These are phyloP conservation scores for Hydractinia echinata DNA, from an alignment of 30 jellyfish, hydroid and myxozoan genomes.

Conservation along the genomic window DNA sequence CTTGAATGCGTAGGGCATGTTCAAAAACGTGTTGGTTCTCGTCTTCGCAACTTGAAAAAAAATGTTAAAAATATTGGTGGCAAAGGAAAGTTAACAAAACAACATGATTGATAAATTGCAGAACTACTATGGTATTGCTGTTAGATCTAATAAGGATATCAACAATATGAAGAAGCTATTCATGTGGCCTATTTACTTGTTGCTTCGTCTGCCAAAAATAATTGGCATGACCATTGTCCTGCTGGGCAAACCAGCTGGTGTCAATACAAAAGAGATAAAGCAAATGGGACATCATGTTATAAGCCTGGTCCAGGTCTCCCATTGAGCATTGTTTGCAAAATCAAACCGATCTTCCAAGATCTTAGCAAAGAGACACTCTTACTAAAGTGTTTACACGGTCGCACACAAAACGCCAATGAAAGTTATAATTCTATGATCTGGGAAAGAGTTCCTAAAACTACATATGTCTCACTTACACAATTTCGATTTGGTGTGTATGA, in stretches of 20 bases:
- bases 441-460: conserved; percentile 36
- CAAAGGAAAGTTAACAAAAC: conserved; percentile 28
- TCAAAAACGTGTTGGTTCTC: conserved; percentile 39
- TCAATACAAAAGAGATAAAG: conserved; percentile 30
- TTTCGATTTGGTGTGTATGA: conserved; percentile 30
- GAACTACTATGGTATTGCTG: too few species aligned
- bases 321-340: conserved; percentile 13
- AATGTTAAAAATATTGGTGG: conserved; percentile 26
- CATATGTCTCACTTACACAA: too few species aligned
- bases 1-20: conserved; percentile 46
- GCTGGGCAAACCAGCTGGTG: conserved; percentile 38
- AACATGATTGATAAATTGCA: conserved; percentile 34
- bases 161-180: conserved; percentile 10
- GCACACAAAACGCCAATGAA: conserved; percentile 37
- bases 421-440: conserved; percentile 20
- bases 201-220: conserved; percentile 28
- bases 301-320: conserved; percentile 33
- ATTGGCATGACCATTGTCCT: conserved; percentile 37
- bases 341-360: conserved; percentile 22
- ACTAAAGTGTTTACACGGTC: conserved; percentile 32
- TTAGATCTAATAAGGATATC: conserved; percentile 16
- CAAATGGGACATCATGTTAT: conserved; percentile 20
- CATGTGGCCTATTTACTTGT: conserved; percentile 23
- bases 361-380: conserved; percentile 19
- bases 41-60: conserved; percentile 21